A percentile compares a stretch with the other conserved stretches of the same genome.
Evolutionary conservation across 2,113 vertebrate species (phyloP).

Genomic region (Leptodactylus fuscus): DNA sequence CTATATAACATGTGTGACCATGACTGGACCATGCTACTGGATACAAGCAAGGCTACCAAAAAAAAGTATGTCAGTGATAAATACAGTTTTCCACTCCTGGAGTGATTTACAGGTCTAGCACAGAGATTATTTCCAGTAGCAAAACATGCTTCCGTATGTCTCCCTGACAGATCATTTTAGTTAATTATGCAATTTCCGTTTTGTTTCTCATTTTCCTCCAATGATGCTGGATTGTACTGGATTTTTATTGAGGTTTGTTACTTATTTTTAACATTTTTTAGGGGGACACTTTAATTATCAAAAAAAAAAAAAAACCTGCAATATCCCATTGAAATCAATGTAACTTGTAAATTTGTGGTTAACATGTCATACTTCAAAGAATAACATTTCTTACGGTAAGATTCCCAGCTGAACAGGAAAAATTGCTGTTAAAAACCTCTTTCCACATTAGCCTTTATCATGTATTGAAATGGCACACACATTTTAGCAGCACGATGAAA

Average conservation of each 20-base stretch:
- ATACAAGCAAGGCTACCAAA: not conserved
- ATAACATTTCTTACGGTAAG: constrained; percentile 17
- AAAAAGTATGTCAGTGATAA: not conserved
- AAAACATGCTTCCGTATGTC: too few species aligned
- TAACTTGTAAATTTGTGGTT: not conserved
- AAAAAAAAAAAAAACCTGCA: too few species aligned
- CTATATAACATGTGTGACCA: not conserved
- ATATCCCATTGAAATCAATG: not conserved
- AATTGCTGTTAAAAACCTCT: not conserved
- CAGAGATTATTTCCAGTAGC: too few species aligned
- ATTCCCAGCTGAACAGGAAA: constrained; percentile 8
- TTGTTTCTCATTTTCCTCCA: too few species aligned
- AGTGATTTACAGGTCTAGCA: not conserved
- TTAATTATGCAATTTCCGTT: too few species aligned
- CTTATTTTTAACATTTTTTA: too few species aligned
- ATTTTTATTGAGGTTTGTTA: too few species aligned
- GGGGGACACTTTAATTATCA: too few species aligned
- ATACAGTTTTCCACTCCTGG: not conserved
- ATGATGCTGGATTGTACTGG: too few species aligned
- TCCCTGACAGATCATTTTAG: too few species aligned
- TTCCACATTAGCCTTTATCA: constrained; percentile 26
- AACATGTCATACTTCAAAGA: not conserved
- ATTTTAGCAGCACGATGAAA: constrained; percentile 40
- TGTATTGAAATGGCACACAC: constrained; percentile 39
- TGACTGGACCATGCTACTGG: not conserved